Evolutionary conservation across 2,113 vertebrate species (phyloP).

Genomic region (Myxocyprinus asiaticus): DNA sequence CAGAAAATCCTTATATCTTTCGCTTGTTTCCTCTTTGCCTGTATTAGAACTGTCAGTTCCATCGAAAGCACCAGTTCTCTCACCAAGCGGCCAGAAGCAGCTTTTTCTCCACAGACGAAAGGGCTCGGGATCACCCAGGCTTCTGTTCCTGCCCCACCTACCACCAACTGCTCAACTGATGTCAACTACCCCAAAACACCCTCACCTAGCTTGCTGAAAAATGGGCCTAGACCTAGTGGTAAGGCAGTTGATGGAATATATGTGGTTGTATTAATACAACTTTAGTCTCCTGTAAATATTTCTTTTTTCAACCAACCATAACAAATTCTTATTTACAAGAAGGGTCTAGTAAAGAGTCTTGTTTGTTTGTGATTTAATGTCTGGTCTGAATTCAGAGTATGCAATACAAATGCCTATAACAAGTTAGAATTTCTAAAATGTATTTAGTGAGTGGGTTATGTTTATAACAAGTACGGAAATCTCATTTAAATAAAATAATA

Average conservation of each 20-base stretch:
- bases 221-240: constrained; percentile 12
- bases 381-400: too few species aligned
- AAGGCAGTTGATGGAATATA: constrained; percentile 1
- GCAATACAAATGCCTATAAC: too few species aligned
- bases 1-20: background rate
- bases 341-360: too few species aligned
- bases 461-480: too few species aligned
- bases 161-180: background rate
- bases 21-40: background rate
- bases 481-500: too few species aligned
- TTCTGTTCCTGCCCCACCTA: background rate
- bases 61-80: background rate
- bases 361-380: too few species aligned
- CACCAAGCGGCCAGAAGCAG: constrained; percentile 7
- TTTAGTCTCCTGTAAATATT: too few species aligned
- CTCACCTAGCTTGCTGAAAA: background rate
- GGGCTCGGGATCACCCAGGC: background rate
- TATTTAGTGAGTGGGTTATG: too few species aligned
- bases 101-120: background rate
- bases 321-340: too few species aligned
- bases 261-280: too few species aligned
- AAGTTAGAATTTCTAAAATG: too few species aligned
- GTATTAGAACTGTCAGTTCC: constrained; percentile 20
- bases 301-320: too few species aligned
- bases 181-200: background rate